phyloP scores from a whole-genome alignment of 2,113 vertebrate species.

The Casuarius casuarius region DNA sequence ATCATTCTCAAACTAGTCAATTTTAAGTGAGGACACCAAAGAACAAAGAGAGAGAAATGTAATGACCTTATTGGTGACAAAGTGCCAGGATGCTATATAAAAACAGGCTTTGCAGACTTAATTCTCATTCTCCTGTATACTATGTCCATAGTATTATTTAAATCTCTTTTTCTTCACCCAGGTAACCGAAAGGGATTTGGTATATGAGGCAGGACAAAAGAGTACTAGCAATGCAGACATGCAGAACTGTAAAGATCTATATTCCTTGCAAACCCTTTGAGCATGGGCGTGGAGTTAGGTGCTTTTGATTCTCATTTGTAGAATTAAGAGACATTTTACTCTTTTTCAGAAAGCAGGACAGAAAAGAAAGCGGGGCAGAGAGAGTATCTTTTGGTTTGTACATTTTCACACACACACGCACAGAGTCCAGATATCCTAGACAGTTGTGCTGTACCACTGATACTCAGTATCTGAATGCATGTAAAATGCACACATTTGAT shows the following conservation, averaged over 20 bases:
- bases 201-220: not conserved
- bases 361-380: not conserved
- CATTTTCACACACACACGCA: not conserved
- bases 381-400: not conserved
- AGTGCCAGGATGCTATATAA: not conserved
- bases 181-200: not conserved
- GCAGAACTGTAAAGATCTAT: not conserved
- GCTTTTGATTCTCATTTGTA: not conserved
- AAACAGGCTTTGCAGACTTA: not conserved
- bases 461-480: not conserved
- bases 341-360: not conserved
- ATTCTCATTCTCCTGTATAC: not conserved
- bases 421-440: not conserved
- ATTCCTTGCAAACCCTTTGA: not conserved
- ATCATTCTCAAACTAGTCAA: not conserved
- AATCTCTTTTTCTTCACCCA: not conserved
- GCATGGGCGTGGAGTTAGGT: accelerated
- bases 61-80: not conserved
- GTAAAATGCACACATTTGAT: not conserved
- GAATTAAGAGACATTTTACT: not conserved
- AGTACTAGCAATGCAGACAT: not conserved
- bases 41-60: not conserved
- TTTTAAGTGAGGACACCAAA: not conserved
- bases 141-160: not conserved
- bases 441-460: not conserved